A percentile compares a stretch with the other conserved stretches of the same genome.
These are phyloP conservation scores for Pristionchus exspectatus DNA, from an alignment of 2,888 invertebrate species.

Conservation along the genomic window DNA sequence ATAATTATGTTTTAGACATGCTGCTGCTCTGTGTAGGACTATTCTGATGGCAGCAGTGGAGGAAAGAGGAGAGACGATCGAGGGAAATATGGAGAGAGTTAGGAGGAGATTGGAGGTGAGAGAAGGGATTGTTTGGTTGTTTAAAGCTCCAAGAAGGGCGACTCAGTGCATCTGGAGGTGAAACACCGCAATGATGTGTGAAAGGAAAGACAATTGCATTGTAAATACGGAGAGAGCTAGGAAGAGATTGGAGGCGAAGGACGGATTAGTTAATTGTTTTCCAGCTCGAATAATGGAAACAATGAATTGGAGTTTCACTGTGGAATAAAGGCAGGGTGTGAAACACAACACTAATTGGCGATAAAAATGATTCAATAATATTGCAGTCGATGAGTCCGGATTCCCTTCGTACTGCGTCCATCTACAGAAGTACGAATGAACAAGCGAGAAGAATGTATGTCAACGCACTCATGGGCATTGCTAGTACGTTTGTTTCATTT, in stretches of 20 bases:
- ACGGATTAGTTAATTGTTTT: too few species aligned
- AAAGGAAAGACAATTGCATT: too few species aligned
- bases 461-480: slow-evolving; percentile 66
- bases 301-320: too few species aligned
- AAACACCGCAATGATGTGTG: too few species aligned
- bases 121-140: too few species aligned
- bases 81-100: slow-evolving; percentile 44
- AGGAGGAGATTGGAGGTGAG: slow-evolving; percentile 55
- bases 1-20: neutral
- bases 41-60: neutral
- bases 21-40: neutral
- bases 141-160: too few species aligned
- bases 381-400: slow-evolving; percentile 32
- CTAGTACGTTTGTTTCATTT: slow-evolving; percentile 63
- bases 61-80: slow-evolving; percentile 3
- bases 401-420: neutral
- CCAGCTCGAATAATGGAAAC: too few species aligned
- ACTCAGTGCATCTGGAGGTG: too few species aligned
- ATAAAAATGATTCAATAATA: neutral
- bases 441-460: slow-evolving; percentile 65
- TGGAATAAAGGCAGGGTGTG: neutral
- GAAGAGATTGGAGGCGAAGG: too few species aligned
- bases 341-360: neutral
- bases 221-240: too few species aligned
- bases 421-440: slow-evolving; percentile 62